phyloP scores from a whole-genome alignment of 2,113 vertebrate species.

The Triplophysa dalaica region DNA sequence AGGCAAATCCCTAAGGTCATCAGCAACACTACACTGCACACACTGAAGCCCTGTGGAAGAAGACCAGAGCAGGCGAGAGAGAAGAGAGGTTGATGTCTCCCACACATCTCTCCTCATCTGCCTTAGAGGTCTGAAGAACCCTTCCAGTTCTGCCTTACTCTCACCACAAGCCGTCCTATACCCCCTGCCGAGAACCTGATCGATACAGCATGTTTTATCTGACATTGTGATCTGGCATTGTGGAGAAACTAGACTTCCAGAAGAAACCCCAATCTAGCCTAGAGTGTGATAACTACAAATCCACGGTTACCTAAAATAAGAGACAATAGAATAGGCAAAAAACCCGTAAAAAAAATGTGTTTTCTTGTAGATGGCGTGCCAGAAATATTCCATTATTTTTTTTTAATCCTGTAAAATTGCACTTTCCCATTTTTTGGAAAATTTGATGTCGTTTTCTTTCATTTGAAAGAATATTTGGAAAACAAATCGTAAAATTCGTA shows the following conservation, averaged over 20 bases:
- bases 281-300: slow-evolving; percentile 40
- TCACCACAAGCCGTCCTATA: slow-evolving; percentile 65
- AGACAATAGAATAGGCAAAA: no score
- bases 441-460: no score
- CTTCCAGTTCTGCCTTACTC: slow-evolving; percentile 67
- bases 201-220: slow-evolving; percentile 83
- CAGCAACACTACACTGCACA: slow-evolving; percentile 66
- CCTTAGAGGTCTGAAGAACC: slow-evolving; percentile 41
- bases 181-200: slow-evolving; percentile 66
- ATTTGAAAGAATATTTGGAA: no score
- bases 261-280: slow-evolving; percentile 77
- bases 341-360: no score
- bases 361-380: no score
- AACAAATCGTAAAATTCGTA: no score
- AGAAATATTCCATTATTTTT: no score
- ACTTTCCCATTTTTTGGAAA: no score
- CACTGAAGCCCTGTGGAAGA: slow-evolving; percentile 53
- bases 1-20: slow-evolving; percentile 55
- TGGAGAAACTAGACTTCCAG: slow-evolving; percentile 78
- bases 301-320: no score
- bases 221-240: slow-evolving; percentile 60
- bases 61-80: slow-evolving; percentile 62
- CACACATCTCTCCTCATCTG: slow-evolving; percentile 16
- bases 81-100: slow-evolving; percentile 66
- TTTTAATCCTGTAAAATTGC: no score